Conservation (phyloP, 2,113 vertebrate species). For the Alces alces region DNA sequence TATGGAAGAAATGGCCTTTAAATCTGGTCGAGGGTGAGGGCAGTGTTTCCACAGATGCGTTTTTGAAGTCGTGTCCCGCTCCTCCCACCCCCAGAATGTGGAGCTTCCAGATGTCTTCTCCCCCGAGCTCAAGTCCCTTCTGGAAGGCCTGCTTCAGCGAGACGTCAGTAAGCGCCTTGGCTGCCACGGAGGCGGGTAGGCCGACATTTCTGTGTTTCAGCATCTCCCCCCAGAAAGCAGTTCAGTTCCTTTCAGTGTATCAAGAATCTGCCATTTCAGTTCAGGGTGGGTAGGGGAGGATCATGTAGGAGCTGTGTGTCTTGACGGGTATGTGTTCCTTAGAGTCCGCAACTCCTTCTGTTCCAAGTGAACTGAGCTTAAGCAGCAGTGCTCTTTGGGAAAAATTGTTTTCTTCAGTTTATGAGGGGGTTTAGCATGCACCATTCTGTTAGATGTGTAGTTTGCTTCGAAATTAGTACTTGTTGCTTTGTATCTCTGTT, state of each 20-base stretch:
- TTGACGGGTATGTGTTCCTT: neutral
- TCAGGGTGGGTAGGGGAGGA: rapidly evolving
- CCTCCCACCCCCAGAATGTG: conserved; percentile 83
- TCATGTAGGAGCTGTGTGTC: rapidly evolving
- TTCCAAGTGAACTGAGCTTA: neutral
- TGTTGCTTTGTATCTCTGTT: neutral
- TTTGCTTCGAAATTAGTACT: neutral
- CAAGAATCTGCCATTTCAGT: neutral
- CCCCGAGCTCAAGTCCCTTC: conserved; percentile 90
- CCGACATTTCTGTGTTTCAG: neutral
- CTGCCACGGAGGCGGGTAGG: conserved; percentile 92
- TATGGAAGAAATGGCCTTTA: neutral
- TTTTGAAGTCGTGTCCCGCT: rapidly evolving
- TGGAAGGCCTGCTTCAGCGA: conserved; percentile 94
- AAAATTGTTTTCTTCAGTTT: neutral
- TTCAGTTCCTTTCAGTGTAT: rapidly evolving
- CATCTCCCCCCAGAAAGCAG: rapidly evolving
- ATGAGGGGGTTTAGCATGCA: too few relatives aligned
- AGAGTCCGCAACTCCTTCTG: neutral
- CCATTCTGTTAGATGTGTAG: neutral
- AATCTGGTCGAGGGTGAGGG: too few relatives aligned
- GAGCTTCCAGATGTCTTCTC: conserved; percentile 96
- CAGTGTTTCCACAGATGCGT: rapidly evolving
- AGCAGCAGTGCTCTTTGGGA: neutral
- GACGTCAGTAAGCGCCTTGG: conserved; percentile 93